Conservation (phyloP, 35 echinoderm and acorn worm species). For the Apostichopus parvimensis region DNA sequence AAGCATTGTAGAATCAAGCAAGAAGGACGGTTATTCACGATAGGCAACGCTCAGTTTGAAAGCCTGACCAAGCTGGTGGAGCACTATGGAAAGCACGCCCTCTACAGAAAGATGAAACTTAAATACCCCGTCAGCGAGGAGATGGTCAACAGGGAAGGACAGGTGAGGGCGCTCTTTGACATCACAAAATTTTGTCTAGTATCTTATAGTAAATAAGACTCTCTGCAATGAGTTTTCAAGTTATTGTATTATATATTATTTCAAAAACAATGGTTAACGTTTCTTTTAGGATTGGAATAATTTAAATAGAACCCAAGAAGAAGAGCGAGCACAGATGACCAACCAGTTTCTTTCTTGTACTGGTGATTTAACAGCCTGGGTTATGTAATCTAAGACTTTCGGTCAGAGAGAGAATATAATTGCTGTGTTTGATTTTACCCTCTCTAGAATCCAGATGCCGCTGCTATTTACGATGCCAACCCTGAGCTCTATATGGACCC, state of each 20-base stretch:
- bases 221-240: no score
- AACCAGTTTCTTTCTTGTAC: no score
- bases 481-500: conserved; percentile 96
- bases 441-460: conserved; percentile 73
- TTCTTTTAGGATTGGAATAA: no score
- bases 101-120: conserved; percentile 97
- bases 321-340: no score
- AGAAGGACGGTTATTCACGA: conserved; percentile 90
- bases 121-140: conserved; percentile 88
- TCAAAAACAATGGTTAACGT: no score
- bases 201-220: no score
- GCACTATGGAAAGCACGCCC: conserved; percentile 95
- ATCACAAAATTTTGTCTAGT: no score
- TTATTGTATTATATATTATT: no score
- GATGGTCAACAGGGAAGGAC: conserved; percentile 75
- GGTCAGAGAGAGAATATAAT: neutral
- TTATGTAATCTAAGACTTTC: neutral
- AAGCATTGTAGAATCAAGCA: conserved; percentile 99
- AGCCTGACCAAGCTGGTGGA: conserved; percentile 81
- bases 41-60: conserved; percentile 98
- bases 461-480: conserved; percentile 78
- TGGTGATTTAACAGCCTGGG: no score
- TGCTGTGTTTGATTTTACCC: conserved; percentile 8
- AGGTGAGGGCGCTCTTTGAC: conserved; percentile 51
- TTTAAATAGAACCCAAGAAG: no score